Evolutionary conservation across 2,888 invertebrate species (phyloP), one percentile per base, ranked within the genome.

Genomic region (Choreutis nemorana): DNA sequence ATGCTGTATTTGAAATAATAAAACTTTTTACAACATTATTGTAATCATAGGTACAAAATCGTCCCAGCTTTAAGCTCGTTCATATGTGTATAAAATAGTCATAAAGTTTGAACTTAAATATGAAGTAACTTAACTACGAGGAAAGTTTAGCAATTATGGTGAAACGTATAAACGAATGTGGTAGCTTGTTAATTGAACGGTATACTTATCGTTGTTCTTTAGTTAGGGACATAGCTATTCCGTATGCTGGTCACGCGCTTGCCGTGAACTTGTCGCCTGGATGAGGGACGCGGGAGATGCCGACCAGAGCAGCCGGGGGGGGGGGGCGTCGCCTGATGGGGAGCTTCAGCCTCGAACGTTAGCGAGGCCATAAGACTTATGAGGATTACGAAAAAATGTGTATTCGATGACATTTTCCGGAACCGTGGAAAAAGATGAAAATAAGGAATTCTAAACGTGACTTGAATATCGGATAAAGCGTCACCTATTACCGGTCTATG

Each of bases 321-420:
- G 51, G 45, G 44, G 40, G 39, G 34, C 44, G 47, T 51, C 51
- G 50, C 54, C 50, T 48, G 58, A 50, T 45, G 46, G 48, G 51
- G 41, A 44, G 35, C 38, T 30, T 46, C 40, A 47, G 48, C 55
- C 59, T 55, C 53, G 54, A 52, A 45, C 54, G 50, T 48, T 49
- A 56, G 53, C 55, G 61, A 60, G 63, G 67, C 71, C 64, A 65
- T 60, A 64, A 66, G 73, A 73, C 75, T 77, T 73, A 75, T 68
- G 63, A 72, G 75, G 75, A 77, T 78, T 78, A 78, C 70, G 66
- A 59, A 68, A 70, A 78, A 77, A 77, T 77, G 77, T 71, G 77
- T 77, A 77, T 78, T 78, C 77, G 77, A 78, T 78, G 78, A 73
- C 78, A 77, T 78, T 78, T 77, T 77, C 73, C 65, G 71, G 63